These are phyloP conservation scores for Thumatha senex DNA, from an alignment of 2,888 invertebrate genomes.

Conservation along the genomic window DNA sequence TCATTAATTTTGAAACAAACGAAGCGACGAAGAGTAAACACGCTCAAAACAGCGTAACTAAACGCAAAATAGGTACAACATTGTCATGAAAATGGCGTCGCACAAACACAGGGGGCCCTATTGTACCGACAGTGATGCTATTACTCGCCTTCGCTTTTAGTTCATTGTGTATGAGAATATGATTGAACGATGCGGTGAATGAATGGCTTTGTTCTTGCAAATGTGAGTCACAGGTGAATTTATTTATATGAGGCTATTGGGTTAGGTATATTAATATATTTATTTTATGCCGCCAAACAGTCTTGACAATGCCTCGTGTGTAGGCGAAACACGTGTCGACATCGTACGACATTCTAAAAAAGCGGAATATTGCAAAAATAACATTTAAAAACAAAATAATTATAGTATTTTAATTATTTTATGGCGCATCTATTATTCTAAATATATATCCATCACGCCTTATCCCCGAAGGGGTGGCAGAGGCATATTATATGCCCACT, in stretches of 20 bases:
- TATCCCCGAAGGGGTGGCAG: no score
- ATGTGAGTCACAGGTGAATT: conserved; percentile 13
- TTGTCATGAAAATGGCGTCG: conserved; percentile 30
- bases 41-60: conserved; percentile 4
- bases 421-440: no score
- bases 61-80: conserved; percentile 9
- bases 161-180: conserved; percentile 38
- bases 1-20: background rate
- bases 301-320: no score
- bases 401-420: no score
- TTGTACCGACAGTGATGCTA: conserved; percentile 31
- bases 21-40: conserved; percentile 1
- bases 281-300: no score
- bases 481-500: no score
- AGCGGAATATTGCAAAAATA: no score
- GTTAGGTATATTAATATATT: background rate
- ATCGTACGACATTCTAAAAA: no score
- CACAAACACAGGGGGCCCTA: conserved; percentile 24
- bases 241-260: conserved; percentile 3
- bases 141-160: conserved; percentile 30
- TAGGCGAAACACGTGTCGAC: no score
- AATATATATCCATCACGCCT: no score
- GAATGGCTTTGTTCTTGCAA: conserved; percentile 25
- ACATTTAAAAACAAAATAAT: no score
- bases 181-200: conserved; percentile 28